These are phyloP conservation scores for zebrafish (Danio rerio) DNA, from an alignment of 2,113 vertebrate species.

Conservation along the genomic window GRCz12tu NC_133183.1:29618001-29618500, in stretches of 20 bases:
- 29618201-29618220: conserved; percentile 73
- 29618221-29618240: conserved; percentile 79
- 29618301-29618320: conserved; percentile 68
- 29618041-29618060: too few relatives aligned
- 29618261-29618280: conserved; percentile 72
- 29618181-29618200: conserved; percentile 81
- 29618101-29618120: conserved; percentile 54
- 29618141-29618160: conserved; percentile 75
- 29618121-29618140: conserved; percentile 74
- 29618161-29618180: conserved; percentile 73
- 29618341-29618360: not conserved
- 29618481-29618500: conserved; percentile 62
- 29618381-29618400: not conserved
- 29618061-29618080: conserved; percentile 79
- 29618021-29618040: too few relatives aligned
- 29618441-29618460: conserved; percentile 70
- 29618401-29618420: not conserved
- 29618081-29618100: conserved; percentile 72
- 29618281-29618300: conserved; percentile 79
- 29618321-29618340: not conserved
- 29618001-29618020: too few relatives aligned
- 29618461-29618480: conserved; percentile 73
- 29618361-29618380: not conserved
- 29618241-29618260: conserved; percentile 73
- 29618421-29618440: not conserved